These are phyloP conservation scores for Meda fulgida DNA, from an alignment of 2,797 vertebrate genomes.

Conservation along the genomic window DNA sequence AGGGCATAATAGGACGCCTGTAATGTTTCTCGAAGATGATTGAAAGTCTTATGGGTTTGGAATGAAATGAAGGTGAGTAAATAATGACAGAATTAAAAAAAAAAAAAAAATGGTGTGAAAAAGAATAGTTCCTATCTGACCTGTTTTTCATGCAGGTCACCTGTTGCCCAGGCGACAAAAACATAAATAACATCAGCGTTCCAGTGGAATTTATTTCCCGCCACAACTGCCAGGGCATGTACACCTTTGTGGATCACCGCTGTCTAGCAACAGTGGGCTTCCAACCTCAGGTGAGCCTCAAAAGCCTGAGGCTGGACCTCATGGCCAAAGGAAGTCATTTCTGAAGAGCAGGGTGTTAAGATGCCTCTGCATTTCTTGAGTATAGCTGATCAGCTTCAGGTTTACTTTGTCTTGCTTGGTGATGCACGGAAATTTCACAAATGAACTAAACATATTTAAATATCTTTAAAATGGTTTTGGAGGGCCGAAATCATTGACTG, in stretches of 20 bases:
- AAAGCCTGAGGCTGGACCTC: neutral
- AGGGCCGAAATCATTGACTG: neutral
- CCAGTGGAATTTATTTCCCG: slow-evolving; percentile 97
- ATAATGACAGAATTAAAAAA: neutral
- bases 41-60: neutral
- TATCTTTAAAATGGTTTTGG: neutral
- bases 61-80: neutral
- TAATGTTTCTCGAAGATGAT: neutral
- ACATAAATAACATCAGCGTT: slow-evolving; percentile 84
- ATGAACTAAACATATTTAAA: neutral
- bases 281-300: slow-evolving; percentile 88
- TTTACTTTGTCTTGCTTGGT: neutral
- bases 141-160: slow-evolving; percentile 81
- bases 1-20: too few species aligned
- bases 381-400: neutral
- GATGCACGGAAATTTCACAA: neutral
- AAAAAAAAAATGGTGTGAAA: too few species aligned
- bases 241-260: slow-evolving; percentile 96
- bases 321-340: neutral
- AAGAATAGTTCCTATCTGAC: neutral
- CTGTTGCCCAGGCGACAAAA: slow-evolving; percentile 89
- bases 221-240: slow-evolving; percentile 90
- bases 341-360: neutral
- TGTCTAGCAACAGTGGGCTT: slow-evolving; percentile 90
- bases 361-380: neutral